Conservation (phyloP, 2,113 vertebrate genomes). For the Hyaena hyaena region DNA sequence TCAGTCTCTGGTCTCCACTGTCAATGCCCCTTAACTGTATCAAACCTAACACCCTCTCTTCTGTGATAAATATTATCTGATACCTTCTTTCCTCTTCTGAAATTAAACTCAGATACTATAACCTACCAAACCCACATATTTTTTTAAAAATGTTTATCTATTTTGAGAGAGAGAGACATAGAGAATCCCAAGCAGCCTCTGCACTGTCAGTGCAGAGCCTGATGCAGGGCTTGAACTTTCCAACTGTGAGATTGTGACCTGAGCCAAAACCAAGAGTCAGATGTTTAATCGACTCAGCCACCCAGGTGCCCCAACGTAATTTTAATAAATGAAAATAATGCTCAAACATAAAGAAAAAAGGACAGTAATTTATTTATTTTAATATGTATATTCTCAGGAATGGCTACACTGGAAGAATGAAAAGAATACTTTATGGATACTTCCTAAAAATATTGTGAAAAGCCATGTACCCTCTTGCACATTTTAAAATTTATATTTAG, state of each 20-base stretch:
- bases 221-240: too few species aligned
- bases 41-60: not conserved
- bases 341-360: not conserved
- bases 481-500: not conserved
- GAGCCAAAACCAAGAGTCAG: too few species aligned
- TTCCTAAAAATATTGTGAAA: slow-evolving; percentile 19
- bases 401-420: slow-evolving; percentile 5
- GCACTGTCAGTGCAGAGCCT: too few species aligned
- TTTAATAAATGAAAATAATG: slow-evolving; percentile 29
- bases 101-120: not conserved
- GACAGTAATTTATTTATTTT: not conserved
- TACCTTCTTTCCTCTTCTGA: not conserved
- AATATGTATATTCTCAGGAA: not conserved
- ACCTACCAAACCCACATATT: not conserved
- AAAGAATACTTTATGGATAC: not conserved
- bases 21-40: not conserved
- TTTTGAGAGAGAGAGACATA: too few species aligned
- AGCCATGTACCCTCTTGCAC: not conserved
- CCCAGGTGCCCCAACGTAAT: not conserved
- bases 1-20: not conserved
- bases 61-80: not conserved
- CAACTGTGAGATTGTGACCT: too few species aligned
- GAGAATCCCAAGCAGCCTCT: too few species aligned
- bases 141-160: too few species aligned
- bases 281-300: too few species aligned